Base-by-base conservation (phyloP, 2,888 invertebrate species). In the Aporophyla nigra region DNA sequence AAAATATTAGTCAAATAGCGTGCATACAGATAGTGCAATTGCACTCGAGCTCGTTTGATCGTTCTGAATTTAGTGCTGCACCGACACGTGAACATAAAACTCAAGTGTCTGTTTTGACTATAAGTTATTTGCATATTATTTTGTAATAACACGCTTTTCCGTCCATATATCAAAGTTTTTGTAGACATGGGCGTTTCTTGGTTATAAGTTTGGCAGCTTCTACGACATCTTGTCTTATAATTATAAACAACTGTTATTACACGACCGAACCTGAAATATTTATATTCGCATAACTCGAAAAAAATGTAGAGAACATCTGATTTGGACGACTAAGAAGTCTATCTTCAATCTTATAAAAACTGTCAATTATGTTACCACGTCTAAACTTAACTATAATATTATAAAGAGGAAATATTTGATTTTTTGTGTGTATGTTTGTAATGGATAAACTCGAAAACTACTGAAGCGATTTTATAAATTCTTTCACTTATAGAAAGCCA, bases 1-100 rank as follows among this genome's bases (percentile, higher is more conserved):
- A 84, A 86, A 88, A 84, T 78, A 76, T 87, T 83, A 67, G 79
- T 84, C 78, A 80, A 83, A 87, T 84, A 83, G 77, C 78, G 73
- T 79, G 85, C 76, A 68, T 82, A 74, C 72, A 76, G 79, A 86
- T 82, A 86, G 84, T 85, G 84, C 84, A 83, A 82, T 84, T 85
- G 86, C 71, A 82, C 75, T 87, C 59, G 74, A 82, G 73, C 72
- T 74, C 65, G 51, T 73, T 83, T 82, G 71, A 78, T 83, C 61
- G 69, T 79, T 82, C 74, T 69, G 63, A 79, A 86, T 87, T 84
- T 85, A 87, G 74, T 84, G 75, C 80, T 74, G 54, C 62, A 43
- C 53, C 27, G 63, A 49, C 66, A 76, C 67, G 72, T 70, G 16
- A 70, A 72, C 73, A 68, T 79, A 67, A 80, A 85, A 82, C 71